Evolutionary conservation across 2,888 invertebrate genomes (phyloP).

Genomic region (Coelogynopora nodosa): DNA sequence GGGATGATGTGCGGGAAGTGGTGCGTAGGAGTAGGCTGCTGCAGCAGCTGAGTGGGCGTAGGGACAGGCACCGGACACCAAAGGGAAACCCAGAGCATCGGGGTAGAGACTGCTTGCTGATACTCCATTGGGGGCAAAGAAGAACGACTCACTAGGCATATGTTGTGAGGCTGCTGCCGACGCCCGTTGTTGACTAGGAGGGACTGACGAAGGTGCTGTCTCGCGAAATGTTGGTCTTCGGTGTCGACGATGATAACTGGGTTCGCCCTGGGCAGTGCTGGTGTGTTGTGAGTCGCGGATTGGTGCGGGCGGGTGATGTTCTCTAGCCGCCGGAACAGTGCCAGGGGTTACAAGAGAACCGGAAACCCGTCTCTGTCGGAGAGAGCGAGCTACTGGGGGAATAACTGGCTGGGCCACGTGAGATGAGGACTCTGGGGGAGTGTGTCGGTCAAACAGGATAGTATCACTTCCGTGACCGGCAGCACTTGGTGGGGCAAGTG

Average conservation of each 20-base stretch:
- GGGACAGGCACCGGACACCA: neutral
- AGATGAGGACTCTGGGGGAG: neutral
- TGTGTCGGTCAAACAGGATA: neutral
- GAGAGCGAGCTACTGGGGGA: neutral
- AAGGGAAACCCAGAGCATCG: neutral
- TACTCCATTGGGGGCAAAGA: neutral
- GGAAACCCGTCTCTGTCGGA: neutral
- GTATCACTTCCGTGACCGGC: neutral
- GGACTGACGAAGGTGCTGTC: neutral
- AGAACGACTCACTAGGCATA: neutral
- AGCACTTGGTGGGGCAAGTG: neutral
- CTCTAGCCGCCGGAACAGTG: neutral
- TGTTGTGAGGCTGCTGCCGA: neutral
- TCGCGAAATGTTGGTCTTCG: neutral
- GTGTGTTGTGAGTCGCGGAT: neutral
- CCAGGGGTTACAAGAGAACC: neutral
- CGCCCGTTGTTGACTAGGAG: neutral
- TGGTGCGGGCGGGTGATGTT: neutral
- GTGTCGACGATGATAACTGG: neutral
- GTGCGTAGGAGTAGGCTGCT: neutral
- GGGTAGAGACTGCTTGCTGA: neutral
- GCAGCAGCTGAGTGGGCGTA: neutral
- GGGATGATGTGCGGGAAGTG: slow-evolving; percentile 3
- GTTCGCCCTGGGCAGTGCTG: neutral
- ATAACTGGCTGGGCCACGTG: neutral